Percentiles rank a stretch among this genome's conserved stretches.
Conservation (phyloP, 2,113 vertebrate genomes). For the Columba livia region DNA sequence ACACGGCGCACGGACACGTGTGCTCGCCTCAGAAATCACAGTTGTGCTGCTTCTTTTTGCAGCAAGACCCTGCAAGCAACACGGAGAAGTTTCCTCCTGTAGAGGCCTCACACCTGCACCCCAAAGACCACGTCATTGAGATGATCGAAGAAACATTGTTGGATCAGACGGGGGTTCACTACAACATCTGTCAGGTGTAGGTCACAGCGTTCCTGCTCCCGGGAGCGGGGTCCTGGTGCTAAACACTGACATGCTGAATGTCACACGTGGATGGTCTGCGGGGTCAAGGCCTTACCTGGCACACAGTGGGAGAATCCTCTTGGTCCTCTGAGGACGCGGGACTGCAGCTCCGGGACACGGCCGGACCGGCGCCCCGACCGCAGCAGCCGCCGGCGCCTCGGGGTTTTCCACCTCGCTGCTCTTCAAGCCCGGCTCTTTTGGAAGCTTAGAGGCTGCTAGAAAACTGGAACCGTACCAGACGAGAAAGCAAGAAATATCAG, state of each 20-base stretch:
- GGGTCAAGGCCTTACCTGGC: neutral
- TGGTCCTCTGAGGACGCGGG: neutral
- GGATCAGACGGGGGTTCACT: slow-evolving; percentile 75
- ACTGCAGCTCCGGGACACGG: neutral
- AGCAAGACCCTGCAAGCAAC: slow-evolving; percentile 73
- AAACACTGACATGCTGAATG: neutral
- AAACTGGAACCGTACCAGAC: neutral
- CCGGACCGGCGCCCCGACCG: neutral
- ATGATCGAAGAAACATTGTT: slow-evolving; percentile 53
- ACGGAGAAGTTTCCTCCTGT: slow-evolving; percentile 56
- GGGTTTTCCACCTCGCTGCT: neutral
- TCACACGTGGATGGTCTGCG: accelerated
- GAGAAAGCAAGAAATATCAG: neutral
- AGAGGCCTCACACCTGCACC: slow-evolving; percentile 66
- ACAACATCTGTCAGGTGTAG: slow-evolving; percentile 84
- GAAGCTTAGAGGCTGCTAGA: neutral
- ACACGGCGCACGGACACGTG: accelerated
- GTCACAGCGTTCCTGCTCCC: neutral
- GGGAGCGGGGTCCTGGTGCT: neutral
- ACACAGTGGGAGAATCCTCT: neutral
- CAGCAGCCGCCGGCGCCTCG: neutral
- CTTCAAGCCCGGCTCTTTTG: neutral
- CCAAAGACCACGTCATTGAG: slow-evolving; percentile 71
- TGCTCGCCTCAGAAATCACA: neutral
- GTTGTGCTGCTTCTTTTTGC: slow-evolving; percentile 12